These are phyloP conservation scores for Cyclophora punctaria DNA, from an alignment of 2,888 invertebrate genomes.

Conservation along the genomic window DNA sequence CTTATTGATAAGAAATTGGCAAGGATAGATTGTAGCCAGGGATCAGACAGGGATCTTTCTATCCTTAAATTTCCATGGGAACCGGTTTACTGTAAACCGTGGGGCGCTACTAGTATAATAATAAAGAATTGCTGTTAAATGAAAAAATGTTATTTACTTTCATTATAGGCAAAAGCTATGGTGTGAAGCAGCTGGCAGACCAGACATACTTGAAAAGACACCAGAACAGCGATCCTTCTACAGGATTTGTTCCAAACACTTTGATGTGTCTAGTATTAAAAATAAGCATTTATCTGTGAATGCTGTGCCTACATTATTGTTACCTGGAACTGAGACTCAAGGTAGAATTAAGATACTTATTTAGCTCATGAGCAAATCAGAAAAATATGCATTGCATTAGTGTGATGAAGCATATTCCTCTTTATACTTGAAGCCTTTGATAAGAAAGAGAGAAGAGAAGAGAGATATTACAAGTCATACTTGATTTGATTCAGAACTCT, in stretches of 20 bases:
- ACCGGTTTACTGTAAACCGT: neutral
- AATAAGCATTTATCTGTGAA: conserved; percentile 46
- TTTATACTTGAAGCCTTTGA: too few relatives aligned
- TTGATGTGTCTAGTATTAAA: conserved; percentile 40
- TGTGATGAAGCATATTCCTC: neutral
- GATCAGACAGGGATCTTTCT: neutral
- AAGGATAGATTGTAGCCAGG: too few relatives aligned
- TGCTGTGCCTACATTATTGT: conserved; percentile 46
- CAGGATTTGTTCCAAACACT: conserved; percentile 60
- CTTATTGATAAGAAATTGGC: too few relatives aligned
- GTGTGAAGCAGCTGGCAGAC: conserved; percentile 46
- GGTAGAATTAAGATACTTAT: conserved; percentile 22
- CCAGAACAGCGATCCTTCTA: conserved; percentile 30
- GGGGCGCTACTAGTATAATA: neutral
- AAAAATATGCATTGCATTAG: neutral
- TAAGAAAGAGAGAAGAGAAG: too few relatives aligned
- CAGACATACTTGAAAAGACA: conserved; percentile 39
- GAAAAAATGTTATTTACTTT: conserved; percentile 1
- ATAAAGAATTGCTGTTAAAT: neutral
- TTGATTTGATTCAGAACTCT: neutral
- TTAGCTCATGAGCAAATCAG: neutral
- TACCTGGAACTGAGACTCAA: conserved; percentile 36
- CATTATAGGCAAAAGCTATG: conserved; percentile 45
- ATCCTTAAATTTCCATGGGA: neutral
- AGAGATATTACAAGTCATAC: neutral